Conservation (phyloP, 2,113 vertebrate genomes). For the Lota lota region DNA sequence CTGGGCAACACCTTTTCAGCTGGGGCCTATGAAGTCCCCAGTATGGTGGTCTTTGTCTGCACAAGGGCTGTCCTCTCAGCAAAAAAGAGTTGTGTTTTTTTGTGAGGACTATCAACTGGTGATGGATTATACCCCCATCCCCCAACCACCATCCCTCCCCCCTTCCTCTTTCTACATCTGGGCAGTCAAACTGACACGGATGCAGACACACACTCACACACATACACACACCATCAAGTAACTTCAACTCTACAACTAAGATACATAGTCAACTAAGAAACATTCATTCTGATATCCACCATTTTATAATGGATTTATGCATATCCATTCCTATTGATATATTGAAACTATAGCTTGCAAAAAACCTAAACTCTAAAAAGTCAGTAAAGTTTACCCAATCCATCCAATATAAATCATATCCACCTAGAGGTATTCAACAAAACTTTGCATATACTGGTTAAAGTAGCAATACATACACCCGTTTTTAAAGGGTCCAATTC, state of each 20-base stretch:
- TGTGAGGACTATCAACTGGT: constrained; percentile 73
- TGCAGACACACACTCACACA: constrained; percentile 44
- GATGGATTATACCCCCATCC: constrained; percentile 68
- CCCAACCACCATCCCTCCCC: background rate
- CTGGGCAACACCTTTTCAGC: constrained; percentile 77
- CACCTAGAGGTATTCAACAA: too few relatives aligned
- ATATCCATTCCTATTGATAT: too few relatives aligned
- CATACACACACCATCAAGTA: constrained; percentile 18
- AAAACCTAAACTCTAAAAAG: too few relatives aligned
- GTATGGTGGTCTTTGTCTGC: constrained; percentile 76
- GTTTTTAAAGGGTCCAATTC: too few relatives aligned
- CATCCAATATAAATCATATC: too few relatives aligned
- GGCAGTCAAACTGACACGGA: constrained; percentile 54
- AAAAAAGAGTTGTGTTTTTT: constrained; percentile 67
- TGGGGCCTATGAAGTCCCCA: constrained; percentile 73
- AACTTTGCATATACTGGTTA: too few relatives aligned
- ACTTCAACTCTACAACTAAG: constrained; percentile 20
- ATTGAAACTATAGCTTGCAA: too few relatives aligned
- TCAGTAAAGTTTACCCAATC: too few relatives aligned
- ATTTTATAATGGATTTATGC: background rate
- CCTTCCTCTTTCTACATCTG: constrained; percentile 48
- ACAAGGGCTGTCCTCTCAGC: constrained; percentile 76
- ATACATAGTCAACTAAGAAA: background rate
- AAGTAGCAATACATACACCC: too few relatives aligned
- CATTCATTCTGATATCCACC: background rate